phyloP scores from a whole-genome alignment of 2,888 invertebrate species.

The Diloba caeruleocephala region DNA sequence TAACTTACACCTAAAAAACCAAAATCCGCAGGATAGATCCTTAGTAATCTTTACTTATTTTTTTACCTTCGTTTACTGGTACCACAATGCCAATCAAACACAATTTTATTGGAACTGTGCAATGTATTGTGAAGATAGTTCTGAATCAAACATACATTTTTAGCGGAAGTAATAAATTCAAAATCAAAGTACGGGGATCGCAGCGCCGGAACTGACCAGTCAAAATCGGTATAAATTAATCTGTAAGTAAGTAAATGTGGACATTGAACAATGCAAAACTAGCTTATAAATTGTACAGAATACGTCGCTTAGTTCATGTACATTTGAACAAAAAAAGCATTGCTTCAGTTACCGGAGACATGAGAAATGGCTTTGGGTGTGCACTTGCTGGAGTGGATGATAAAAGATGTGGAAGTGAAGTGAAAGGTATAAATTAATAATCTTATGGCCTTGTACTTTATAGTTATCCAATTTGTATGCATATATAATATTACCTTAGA shows the following conservation, averaged over 20 bases:
- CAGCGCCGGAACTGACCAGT: conserved; percentile 10
- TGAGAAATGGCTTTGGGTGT: conserved; percentile 3
- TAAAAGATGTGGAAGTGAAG: neutral
- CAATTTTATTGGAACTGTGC: neutral
- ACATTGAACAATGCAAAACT: conserved; percentile 15
- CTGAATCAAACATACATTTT: conserved; percentile 19
- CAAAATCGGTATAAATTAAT: conserved; percentile 22
- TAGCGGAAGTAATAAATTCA: conserved; percentile 19
- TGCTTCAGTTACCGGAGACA: neutral
- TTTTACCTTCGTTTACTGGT: too few species aligned
- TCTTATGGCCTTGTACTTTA: too few species aligned
- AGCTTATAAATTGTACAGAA: conserved; percentile 7
- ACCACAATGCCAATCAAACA: too few species aligned
- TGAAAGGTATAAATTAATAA: too few species aligned
- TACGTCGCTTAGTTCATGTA: neutral
- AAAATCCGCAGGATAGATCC: too few species aligned
- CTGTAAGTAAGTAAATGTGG: conserved; percentile 18
- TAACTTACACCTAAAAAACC: too few species aligned
- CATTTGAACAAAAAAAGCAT: conserved; percentile 9
- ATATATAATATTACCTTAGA: too few species aligned
- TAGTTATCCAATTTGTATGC: too few species aligned
- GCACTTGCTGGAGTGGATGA: neutral
- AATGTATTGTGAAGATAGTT: neutral
- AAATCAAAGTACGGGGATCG: conserved; percentile 18
- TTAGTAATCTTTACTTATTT: too few species aligned